A percentile compares a stretch with the other conserved stretches of the same genome.
Evolutionary conservation across 2,888 invertebrate genomes (phyloP).

Genomic region (Creontiades dilutus): DNA sequence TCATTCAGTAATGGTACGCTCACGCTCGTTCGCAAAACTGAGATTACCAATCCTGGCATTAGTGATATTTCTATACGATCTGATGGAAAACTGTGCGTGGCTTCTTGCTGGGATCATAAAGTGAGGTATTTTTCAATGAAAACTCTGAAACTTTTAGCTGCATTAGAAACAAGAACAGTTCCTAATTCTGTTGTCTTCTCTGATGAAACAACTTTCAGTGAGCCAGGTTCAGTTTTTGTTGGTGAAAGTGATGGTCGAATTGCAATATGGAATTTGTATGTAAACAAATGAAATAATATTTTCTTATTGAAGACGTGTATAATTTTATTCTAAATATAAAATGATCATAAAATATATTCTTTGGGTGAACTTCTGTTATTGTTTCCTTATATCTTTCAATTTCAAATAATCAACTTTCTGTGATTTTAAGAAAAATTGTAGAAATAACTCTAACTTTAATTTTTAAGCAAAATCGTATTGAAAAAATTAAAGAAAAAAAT

Average conservation of each 20-base stretch:
- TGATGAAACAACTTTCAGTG: not conserved
- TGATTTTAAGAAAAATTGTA: too few species aligned
- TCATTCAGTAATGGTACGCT: constrained; percentile 81
- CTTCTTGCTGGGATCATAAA: constrained; percentile 88
- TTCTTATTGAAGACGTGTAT: too few species aligned
- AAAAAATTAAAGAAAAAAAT: too few species aligned
- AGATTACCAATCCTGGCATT: constrained; percentile 86
- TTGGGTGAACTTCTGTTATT: too few species aligned
- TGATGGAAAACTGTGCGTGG: constrained; percentile 86
- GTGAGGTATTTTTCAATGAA: constrained; percentile 89
- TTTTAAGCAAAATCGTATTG: too few species aligned
- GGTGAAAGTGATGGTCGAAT: constrained; percentile 45
- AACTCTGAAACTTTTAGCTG: constrained; percentile 85
- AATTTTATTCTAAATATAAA: too few species aligned
- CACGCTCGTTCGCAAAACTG: constrained; percentile 79
- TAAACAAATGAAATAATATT: constrained; percentile 1
- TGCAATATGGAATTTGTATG: constrained; percentile 55
- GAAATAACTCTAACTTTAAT: too few species aligned
- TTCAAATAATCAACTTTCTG: too few species aligned
- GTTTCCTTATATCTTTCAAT: too few species aligned
- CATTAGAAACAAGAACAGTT: constrained; percentile 81
- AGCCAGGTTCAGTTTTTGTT: constrained; percentile 36
- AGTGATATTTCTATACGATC: constrained; percentile 84
- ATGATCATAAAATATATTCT: too few species aligned
- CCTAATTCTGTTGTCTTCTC: constrained; percentile 37